Base-by-base conservation (phyloP, 92 coral and sea anemone genomes). In the Diadumene lineata region DNA sequence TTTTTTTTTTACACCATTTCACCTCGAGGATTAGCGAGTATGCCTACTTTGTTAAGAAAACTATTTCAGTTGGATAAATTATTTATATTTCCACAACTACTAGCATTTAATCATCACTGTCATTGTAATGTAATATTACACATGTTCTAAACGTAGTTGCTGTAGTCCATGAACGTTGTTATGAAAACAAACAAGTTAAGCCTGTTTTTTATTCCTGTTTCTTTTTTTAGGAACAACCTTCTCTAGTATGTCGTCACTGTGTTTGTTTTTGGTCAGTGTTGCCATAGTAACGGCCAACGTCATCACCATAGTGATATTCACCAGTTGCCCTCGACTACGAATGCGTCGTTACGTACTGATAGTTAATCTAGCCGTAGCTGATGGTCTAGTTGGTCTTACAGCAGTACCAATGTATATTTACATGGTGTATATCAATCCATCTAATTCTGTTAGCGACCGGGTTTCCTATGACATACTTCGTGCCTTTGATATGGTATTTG, bases 231-330 rank as follows among this genome's bases (percentile, higher is more conserved):
- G 48, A 4, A 4, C 13, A 38, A 38, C 48, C 13, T 4, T 38
- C 48, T 38, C 48, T 13, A 2, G n/a, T 2, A 53, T 53, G 58
- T 15, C 2, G 24, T 53, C 58, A 53, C n/a, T 3, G 6, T 13
- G 21, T 15, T 53, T 53, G 58, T 16, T 53, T 53, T 15, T 53
- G 19, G 19, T 53, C 3, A 21, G 58, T 53, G 24, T 60, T 27
- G 65, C 17, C 65, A 60, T 27, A 60, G 65, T 60, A 23, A 27
- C 32, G 29, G 65, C 31, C 16, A 60, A 60, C 23, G 29, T 13
- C 13, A 60, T 60, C 31, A 60, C 65, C 65, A 23, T 60, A 23
- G 65, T 60, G 65, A 60, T 27, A 27, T 60, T 60, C 32, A 22
- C 65, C 7, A 23, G 31, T 22, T 10, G 31, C 65, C 29, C 65